Evolutionary conservation across 2,113 vertebrate genomes (phyloP), one percentile per base, ranked within the genome.

Genomic region (Eurystomus gularis): DNA sequence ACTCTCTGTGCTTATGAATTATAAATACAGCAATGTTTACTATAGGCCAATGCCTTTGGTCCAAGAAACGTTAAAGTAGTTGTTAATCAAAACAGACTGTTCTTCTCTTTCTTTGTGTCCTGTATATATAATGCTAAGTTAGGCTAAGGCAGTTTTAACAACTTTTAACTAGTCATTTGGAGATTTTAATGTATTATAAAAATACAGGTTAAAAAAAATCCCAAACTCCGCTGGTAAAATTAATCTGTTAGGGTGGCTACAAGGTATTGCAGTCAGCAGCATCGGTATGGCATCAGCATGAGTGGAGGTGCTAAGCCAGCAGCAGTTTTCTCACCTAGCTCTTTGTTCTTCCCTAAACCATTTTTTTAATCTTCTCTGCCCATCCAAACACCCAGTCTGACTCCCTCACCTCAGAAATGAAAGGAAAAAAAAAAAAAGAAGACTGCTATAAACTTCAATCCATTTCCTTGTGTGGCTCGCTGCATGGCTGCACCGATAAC

Each of bases 1-100:
- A 64, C 20, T 96, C 95, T 64, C 86, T 24, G 25, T 61, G 70
- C 81, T 93, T 82, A 89, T 94, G 68, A 93, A 97, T 97, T 94
- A 92, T 90, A 95, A 92, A 95, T 78, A 76, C 62, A 88, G 66
- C 46, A 44, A 42, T 1, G 3, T 80, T 93, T 93, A 60, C 64
- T 92, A 54, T 51, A 86, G 79, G 91, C 66, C 72, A 68, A 54
- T 77, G 64, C 24, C 71, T 81, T 77, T 77, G 60, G 58, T 83
- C 82, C 72, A 83, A 93, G 71, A 80, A 88, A 86, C 26, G 44
- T 83, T 64, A 73, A 86, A 71, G 33, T 24, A 49, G 39, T 33
- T 83, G 39, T 86, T 93, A 94, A 94, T 76, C 70, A 82, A 89
- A 94, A 77, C 48, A 88, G 75, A 52, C 68, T 35, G 49, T 52